Evolutionary conservation across 2,888 invertebrate species (phyloP), one percentile per base, ranked within the genome.

Genomic region (Scelioninae gen. 1): DNA sequence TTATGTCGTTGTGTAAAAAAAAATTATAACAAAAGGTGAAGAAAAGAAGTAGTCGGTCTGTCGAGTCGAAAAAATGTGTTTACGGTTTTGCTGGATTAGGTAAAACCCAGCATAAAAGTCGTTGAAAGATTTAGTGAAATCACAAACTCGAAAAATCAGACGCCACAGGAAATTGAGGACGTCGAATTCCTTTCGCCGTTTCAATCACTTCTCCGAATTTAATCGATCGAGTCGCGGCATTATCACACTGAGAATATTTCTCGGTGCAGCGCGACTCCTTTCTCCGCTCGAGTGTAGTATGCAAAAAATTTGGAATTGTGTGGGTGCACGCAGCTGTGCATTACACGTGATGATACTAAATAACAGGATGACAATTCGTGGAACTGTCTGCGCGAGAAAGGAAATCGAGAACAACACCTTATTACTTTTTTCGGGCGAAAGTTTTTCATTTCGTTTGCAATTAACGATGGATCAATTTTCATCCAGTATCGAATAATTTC

Each of bases 351-450:
- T 74, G 68, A 75, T 80, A 69, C 80, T 75, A 80, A 74, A 80
- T 80, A 74, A 80, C 80, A 74, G 68, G 69, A 84, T 77, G 84
- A 81, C 87, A 85, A 74, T 80, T 66, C 72, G 63, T 60, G 79
- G 74, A 72, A 74, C 53, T 32, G 49, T 0, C 23, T 23, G 23
- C n/a, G 77, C 66, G 43, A 79, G 79, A 80, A 72, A 74, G 62
- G 49, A 40, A 80, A 74, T 68, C 62, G 40, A 47, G 63, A 80
- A 74, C 74, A 74, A 62, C 68, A 68, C 23, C 13, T 53, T 55
- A 45, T 45, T 62, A 62, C 45, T 58, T 66, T 72, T 66, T 68
- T 72, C 66, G 15, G 40, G 60, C 68, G 79, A 79, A 68, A 72
- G 72, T 66, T 74, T 66, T 79, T 49, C 63, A 65, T 71, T 60